Percentiles rank a stretch among this genome's conserved stretches.
Evolutionary conservation across 1,140 invertebrate genomes (phyloP).

Genomic region (Bacillus rossius): DNA sequence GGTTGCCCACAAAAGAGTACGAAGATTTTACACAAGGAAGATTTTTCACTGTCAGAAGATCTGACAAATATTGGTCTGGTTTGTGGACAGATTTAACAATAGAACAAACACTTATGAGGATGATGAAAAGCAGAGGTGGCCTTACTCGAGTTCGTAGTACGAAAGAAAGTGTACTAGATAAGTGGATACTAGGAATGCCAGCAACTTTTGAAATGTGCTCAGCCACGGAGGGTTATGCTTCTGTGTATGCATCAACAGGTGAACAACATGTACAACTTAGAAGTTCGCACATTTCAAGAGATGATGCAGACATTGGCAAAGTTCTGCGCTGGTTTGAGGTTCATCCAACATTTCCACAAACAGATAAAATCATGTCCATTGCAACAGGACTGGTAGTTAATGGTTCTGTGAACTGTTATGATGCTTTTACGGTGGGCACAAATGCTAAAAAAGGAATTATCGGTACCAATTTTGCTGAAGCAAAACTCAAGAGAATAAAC

Average conservation of each 20-base stretch:
- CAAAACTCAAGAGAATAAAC: too few relatives aligned
- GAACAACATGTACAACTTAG: too few relatives aligned
- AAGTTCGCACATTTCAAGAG: too few relatives aligned
- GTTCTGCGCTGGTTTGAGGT: too few relatives aligned
- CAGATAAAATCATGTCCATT: conserved; percentile 29
- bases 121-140: conserved; percentile 4
- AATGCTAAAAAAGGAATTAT: too few relatives aligned
- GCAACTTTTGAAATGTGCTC: too few relatives aligned
- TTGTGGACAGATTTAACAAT: conserved; percentile 7
- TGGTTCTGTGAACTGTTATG: conserved; percentile 27
- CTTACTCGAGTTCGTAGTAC: not conserved
- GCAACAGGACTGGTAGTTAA: conserved; percentile 23
- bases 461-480: too few relatives aligned
- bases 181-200: conserved; percentile 3
- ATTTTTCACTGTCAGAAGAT: conserved; percentile 8
- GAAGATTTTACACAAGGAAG: too few relatives aligned
- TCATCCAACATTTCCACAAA: conserved; percentile 26
- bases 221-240: too few relatives aligned
- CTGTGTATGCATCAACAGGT: too few relatives aligned
- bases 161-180: not conserved
- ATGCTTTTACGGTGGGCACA: conserved; percentile 20
- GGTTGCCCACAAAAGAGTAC: too few relatives aligned
- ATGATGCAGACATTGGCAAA: too few relatives aligned
- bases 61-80: not conserved
- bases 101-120: conserved; percentile 10